These are phyloP conservation scores for Amazona vittata DNA, from an alignment of 2,113 vertebrate genomes.

Conservation along the genomic window DNA sequence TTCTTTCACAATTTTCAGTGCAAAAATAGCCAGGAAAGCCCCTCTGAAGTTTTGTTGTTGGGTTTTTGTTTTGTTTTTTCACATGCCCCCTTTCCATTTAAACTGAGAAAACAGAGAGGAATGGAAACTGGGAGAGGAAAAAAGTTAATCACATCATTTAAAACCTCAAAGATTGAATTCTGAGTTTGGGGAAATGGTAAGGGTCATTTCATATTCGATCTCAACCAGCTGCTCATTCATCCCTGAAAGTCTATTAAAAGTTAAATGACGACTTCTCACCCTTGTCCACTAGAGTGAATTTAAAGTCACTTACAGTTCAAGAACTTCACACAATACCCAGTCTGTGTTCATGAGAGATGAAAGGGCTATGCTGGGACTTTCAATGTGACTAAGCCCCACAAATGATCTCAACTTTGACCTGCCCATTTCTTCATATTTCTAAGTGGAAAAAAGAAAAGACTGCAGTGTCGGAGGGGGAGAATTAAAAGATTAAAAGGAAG, in stretches of 20 bases:
- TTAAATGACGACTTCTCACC: constrained; percentile 59
- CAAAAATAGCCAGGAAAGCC: neutral
- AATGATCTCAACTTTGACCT: constrained; percentile 65
- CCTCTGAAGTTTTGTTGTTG: neutral
- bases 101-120: neutral
- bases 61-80: neutral
- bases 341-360: constrained; percentile 56
- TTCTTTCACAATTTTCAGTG: neutral
- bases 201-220: constrained; percentile 35
- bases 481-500: constrained; percentile 30
- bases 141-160: neutral
- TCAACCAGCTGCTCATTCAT: constrained; percentile 31
- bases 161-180: constrained; percentile 34
- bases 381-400: constrained; percentile 38
- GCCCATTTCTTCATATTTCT: constrained; percentile 57
- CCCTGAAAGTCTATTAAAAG: constrained; percentile 60
- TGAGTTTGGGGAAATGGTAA: constrained; percentile 25
- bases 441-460: constrained; percentile 30
- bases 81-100: neutral
- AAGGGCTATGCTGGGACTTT: constrained; percentile 43
- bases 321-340: constrained; percentile 53
- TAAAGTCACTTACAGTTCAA: constrained; percentile 67
- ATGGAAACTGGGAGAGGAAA: neutral
- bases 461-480: neutral
- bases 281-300: constrained; percentile 56